Percentiles rank a stretch among this genome's conserved stretches.
Evolutionary conservation across 2,888 invertebrate species (phyloP).

Genomic region (Chirona hameri): DNA sequence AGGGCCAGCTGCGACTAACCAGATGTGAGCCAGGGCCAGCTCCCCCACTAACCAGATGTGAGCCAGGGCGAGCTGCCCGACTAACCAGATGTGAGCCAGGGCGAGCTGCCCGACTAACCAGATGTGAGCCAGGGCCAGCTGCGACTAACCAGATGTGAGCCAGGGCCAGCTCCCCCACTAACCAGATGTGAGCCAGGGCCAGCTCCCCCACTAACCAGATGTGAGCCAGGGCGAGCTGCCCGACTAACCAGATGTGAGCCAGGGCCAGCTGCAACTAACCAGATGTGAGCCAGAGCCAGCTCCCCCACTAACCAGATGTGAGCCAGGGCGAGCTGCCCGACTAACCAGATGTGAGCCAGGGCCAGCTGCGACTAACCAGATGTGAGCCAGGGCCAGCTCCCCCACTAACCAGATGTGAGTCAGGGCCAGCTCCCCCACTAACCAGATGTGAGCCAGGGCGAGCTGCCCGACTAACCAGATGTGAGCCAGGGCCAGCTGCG

Average conservation of each 20-base stretch:
- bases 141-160: constrained; percentile 94
- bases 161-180: constrained; percentile 63
- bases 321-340: constrained; percentile 82
- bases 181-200: constrained; percentile 94
- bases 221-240: constrained; percentile 82
- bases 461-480: constrained; percentile 84
- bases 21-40: too few species aligned
- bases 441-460: constrained; percentile 94
- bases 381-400: constrained; percentile 82
- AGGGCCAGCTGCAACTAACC: constrained; percentile 77
- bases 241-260: constrained; percentile 95
- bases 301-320: constrained; percentile 88
- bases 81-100: too few species aligned
- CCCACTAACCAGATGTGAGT: constrained; percentile 88
- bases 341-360: constrained; percentile 94
- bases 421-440: constrained; percentile 63
- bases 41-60: constrained; percentile 86
- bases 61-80: constrained; percentile 82
- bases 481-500: too few species aligned
- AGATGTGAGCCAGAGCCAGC: constrained; percentile 85
- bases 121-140: constrained; percentile 84
- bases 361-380: constrained; percentile 86
- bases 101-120: constrained; percentile 80
- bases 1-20: constrained; percentile 76
- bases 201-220: constrained; percentile 83